Percentiles rank a stretch among this genome's conserved stretches.
Evolutionary conservation across 1,140 invertebrate species (phyloP).

Genomic region (Diorhabda sublineata): DNA sequence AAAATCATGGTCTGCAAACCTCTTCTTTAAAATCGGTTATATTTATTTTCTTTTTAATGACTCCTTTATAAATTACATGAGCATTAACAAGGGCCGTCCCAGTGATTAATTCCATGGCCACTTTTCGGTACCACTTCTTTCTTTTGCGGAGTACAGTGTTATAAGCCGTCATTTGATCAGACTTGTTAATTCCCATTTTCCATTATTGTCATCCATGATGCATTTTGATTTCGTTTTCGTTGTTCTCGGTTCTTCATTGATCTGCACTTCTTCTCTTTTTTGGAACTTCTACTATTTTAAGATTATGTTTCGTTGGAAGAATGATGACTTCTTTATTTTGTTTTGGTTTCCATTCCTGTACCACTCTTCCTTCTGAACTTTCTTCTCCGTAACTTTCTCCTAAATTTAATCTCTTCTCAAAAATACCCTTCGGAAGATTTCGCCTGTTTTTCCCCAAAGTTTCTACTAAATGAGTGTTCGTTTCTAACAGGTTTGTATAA

Average conservation of each 20-base stretch:
- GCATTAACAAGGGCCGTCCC: slow-evolving; percentile 37
- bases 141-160: slow-evolving; percentile 37
- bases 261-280: slow-evolving; percentile 2
- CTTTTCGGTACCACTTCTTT: slow-evolving; percentile 44
- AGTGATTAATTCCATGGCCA: slow-evolving; percentile 39
- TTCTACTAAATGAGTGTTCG: slow-evolving; percentile 37
- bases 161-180: slow-evolving; percentile 39
- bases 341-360: slow-evolving; percentile 36
- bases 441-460: slow-evolving; percentile 43
- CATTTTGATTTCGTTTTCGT: neutral
- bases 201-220: slow-evolving; percentile 8
- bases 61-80: slow-evolving; percentile 28
- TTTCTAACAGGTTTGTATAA: slow-evolving; percentile 46
- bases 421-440: slow-evolving; percentile 29
- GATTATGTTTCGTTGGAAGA: slow-evolving; percentile 29
- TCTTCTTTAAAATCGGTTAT: slow-evolving; percentile 22
- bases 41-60: slow-evolving; percentile 19
- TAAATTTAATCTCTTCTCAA: slow-evolving; percentile 19
- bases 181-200: slow-evolving; percentile 5
- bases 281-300: slow-evolving; percentile 18
- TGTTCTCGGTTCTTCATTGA: too few species aligned
- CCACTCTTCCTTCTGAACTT: slow-evolving; percentile 20
- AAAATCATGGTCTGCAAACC: neutral
- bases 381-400: slow-evolving; percentile 18
- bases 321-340: slow-evolving; percentile 29